Evolutionary conservation across 2,797 vertebrate species (phyloP), one percentile per base, ranked within the genome.

Genomic region (Morus bassanus): DNA sequence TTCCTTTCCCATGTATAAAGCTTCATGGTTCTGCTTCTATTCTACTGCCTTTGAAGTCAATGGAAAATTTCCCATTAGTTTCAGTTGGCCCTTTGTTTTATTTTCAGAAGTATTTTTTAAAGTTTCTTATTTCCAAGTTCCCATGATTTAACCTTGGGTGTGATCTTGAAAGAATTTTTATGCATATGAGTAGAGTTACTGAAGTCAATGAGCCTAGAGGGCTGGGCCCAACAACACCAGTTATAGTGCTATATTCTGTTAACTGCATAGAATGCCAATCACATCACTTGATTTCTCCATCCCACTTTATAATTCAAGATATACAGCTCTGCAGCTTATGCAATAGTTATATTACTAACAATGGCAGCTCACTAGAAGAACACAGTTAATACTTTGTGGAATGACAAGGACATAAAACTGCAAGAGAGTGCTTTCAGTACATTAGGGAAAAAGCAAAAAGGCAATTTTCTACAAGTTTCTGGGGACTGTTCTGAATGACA

Each of bases 31-130:
- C 60, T 79, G 41, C 79, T 76, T 77, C 56, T 68, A 16, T 59
- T 76, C 64, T 87, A 43, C 45, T 72, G 60, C 27, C 72, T 94
- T 94, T 94, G 81, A 96, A 94, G 73, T 83, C 30, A 93, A 91
- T 64, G 74, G 75, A 92, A 90, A 94, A 80, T 85, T 90, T 96
- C 74, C 61, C 45, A 79, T 95, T 94, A 84, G 57, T 90, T 95
- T 94, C 89, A 96, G 43, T 11, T 85, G 59, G 43, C 23, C 25
- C 18, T 90, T 91, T 94, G 76, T 85, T 89, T 95, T 75, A 89
- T 89, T 91, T 94, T 93, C 79, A 84, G 68, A 94, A 83, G 12
- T 63, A 69, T 30, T 75, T 96, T 88, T 83, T 50, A 46, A 87
- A 92, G n/a, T 76, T 91, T 90, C 48, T 27, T 51, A 45, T 90